Evolutionary conservation across 2,888 invertebrate species (phyloP), one percentile per base, ranked within the genome.

Genomic region (Stictocephala bisonia): DNA sequence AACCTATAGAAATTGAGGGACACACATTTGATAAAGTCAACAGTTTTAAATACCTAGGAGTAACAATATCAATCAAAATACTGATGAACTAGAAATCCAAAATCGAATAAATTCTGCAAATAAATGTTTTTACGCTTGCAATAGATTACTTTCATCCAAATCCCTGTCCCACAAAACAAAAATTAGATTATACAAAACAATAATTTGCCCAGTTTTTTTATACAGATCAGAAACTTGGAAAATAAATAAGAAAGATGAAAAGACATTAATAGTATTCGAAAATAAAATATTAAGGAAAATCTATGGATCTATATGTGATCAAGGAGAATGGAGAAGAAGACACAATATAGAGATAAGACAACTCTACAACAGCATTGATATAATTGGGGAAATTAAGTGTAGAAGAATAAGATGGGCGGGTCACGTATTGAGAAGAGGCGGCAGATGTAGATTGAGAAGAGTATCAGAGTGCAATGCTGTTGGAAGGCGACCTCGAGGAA

Each of bases 81-180:
- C 7, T 3, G 67, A 66, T 41, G 22, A 41, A 4, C 26, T 73
- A 18, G 51, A 70, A 48, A 48, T 73, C 2, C 31, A 71, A 18
- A 70, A 50, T 27, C 60, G 66, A 15, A 31, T 56, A 3, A 1
- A 18, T 26, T 60, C 40, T 22, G 56, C 41, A 50, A 74, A 41
- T 50, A 67, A 40, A 13, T 53, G 73, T 29, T 27, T 50, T 15
- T 35, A 66, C 50, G 72, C 51, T n/a, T 66, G 56, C 56, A 29
- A 71, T 22, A 70, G 58, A 18, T 31, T 71, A 35, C 58, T 73
- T 35, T 66, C 67, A 11, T 71, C 73, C 22, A 71, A 73, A n/a
- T 64, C 7, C 27, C 69, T n/a, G 18, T 73, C 41, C 6, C 51
- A 3, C 31, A 69, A 31, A 60, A 26, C 70, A 20, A 73, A 71